A percentile compares a stretch with the other conserved stretches of the same genome.
These are phyloP conservation scores for Cirrhinus mrigala DNA, from an alignment of 2,797 vertebrate species.

Conservation along the genomic window DNA sequence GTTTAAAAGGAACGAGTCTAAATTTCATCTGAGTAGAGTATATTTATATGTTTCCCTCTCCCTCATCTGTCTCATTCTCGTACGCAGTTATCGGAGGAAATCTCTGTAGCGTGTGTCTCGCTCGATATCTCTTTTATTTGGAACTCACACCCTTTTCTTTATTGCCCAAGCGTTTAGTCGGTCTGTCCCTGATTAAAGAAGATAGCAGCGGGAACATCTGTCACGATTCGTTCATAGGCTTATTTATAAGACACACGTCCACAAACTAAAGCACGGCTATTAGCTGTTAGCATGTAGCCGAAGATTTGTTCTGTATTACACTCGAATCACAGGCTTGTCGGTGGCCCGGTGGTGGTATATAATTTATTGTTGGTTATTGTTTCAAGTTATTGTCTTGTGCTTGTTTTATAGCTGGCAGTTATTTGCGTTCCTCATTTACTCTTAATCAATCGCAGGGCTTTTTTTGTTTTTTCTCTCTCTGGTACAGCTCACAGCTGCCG, in stretches of 20 bases:
- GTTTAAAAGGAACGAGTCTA: background rate
- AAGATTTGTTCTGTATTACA: background rate
- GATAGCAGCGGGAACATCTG: conserved; percentile 57
- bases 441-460: conserved; percentile 9
- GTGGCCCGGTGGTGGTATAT: conserved; percentile 1
- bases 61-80: background rate
- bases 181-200: conserved; percentile 57
- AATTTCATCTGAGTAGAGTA: background rate
- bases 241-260: conserved; percentile 59
- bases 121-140: conserved; percentile 52
- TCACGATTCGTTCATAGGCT: conserved; percentile 63
- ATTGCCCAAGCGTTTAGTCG: conserved; percentile 31
- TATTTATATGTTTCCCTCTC: background rate
- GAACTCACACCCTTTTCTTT: conserved; percentile 43
- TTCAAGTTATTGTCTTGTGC: conserved; percentile 1
- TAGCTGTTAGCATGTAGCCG: background rate
- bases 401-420: conserved; percentile 14
- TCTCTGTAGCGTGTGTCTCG: background rate
- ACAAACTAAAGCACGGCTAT: background rate
- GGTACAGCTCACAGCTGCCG: conserved; percentile 5
- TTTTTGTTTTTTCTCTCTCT: background rate
- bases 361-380: conserved; percentile 30
- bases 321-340: background rate
- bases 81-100: background rate
- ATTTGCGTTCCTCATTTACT: conserved; percentile 10